Evolutionary conservation across 2,113 vertebrate species (phyloP).

Genomic region (Formicarius rufipectus): DNA sequence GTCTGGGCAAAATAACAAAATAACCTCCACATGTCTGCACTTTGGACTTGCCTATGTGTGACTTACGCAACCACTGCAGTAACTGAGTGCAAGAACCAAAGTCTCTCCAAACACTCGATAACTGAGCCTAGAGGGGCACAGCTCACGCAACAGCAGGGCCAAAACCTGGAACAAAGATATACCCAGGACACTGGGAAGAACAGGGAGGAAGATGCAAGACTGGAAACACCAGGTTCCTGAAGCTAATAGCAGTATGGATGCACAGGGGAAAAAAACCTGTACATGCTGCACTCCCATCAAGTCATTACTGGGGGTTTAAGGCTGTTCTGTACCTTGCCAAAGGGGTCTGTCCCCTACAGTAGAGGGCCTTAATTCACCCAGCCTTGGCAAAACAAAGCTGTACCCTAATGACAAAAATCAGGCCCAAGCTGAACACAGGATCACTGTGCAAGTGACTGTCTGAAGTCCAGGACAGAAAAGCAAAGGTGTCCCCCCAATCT

Average conservation of each 20-base stretch:
- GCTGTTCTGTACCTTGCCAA: neutral
- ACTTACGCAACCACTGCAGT: neutral
- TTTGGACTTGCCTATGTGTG: neutral
- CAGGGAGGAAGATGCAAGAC: neutral
- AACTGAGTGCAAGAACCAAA: neutral
- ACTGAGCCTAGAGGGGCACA: neutral
- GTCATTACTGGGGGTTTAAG: neutral
- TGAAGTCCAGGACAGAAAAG: neutral
- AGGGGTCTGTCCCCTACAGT: neutral
- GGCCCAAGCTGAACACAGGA: neutral
- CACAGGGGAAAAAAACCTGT: neutral
- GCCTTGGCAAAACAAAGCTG: neutral
- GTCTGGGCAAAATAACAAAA: neutral
- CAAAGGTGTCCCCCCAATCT: neutral
- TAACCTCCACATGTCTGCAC: neutral
- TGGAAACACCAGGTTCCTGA: neutral
- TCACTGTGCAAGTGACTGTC: neutral
- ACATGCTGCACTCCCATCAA: neutral
- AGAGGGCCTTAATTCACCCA: neutral
- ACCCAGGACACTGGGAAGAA: neutral
- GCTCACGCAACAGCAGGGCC: neutral
- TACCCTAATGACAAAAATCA: neutral
- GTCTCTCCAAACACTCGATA: neutral
- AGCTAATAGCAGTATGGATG: neutral
- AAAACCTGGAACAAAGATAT: neutral